A percentile compares a stretch with the other conserved stretches of the same genome.
These are phyloP conservation scores for Drosophila tanythrix DNA, from an alignment of 2,888 invertebrate genomes.

Conservation along the genomic window DNA sequence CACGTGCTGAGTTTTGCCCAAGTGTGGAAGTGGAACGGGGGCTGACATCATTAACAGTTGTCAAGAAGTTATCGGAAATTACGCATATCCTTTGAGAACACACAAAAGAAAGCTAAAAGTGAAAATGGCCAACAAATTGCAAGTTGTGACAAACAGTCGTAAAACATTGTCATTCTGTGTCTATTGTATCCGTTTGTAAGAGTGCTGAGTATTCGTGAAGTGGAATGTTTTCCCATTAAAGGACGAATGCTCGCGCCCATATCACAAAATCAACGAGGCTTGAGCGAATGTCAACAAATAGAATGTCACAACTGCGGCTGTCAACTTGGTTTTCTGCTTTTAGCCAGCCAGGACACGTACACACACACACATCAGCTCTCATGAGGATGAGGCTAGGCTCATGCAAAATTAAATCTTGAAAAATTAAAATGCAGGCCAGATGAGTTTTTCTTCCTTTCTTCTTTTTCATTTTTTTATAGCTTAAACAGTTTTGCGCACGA, in stretches of 20 bases:
- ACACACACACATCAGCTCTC: conserved; percentile 9
- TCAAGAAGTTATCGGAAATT: conserved; percentile 63
- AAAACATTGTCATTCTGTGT: conserved; percentile 36
- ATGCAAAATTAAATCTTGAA: conserved; percentile 78
- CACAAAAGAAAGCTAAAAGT: conserved; percentile 33
- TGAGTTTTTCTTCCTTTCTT: conserved; percentile 40
- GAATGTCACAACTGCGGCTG: conserved; percentile 56
- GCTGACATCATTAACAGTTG: conserved; percentile 51
- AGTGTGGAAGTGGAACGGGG: not conserved
- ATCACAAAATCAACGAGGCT: conserved; percentile 59
- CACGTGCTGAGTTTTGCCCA: conserved; percentile 13
- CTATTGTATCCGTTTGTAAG: not conserved
- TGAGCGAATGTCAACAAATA: conserved; percentile 70
- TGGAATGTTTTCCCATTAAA: conserved; percentile 26
- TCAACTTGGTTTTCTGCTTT: conserved; percentile 33
- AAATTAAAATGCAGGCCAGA: conserved; percentile 76
- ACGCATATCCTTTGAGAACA: conserved; percentile 67
- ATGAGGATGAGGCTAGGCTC: conserved; percentile 46
- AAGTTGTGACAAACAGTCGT: conserved; percentile 53
- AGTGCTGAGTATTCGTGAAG: conserved; percentile 6
- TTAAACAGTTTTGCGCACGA: conserved; percentile 69
- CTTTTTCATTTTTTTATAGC: not conserved
- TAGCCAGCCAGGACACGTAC: conserved; percentile 5
- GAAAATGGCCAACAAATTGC: conserved; percentile 35
- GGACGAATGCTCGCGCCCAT: conserved; percentile 44